These are phyloP conservation scores for Karalla daura DNA, from an alignment of 2,797 vertebrate genomes.

Conservation along the genomic window DNA sequence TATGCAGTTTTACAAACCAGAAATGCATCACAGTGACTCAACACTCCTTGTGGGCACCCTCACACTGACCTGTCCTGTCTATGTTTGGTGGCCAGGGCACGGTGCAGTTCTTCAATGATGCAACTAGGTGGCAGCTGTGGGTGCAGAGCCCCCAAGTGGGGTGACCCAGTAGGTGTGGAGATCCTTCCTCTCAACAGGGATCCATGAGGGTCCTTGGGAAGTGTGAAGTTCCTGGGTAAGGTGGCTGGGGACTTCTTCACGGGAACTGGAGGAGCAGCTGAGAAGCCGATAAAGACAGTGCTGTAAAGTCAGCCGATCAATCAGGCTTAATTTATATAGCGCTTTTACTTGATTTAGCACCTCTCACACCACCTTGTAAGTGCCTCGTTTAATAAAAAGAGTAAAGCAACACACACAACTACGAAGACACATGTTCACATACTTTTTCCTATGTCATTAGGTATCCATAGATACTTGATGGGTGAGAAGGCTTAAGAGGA, in stretches of 20 bases:
- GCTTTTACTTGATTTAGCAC: too few species aligned
- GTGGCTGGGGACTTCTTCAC: conserved; percentile 82
- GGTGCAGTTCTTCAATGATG: conserved; percentile 97
- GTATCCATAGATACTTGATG: too few species aligned
- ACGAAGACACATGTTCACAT: too few species aligned
- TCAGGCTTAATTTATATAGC: too few species aligned
- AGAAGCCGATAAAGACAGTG: conserved; percentile 9
- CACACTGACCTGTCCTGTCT: conserved; percentile 95
- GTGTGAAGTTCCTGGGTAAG: conserved; percentile 85
- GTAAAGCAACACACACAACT: too few species aligned
- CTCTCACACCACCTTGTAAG: too few species aligned
- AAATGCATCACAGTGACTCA: background rate
- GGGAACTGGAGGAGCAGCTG: conserved; percentile 73
- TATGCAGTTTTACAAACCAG: too few species aligned
- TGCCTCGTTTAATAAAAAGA: too few species aligned
- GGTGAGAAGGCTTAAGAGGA: too few species aligned
- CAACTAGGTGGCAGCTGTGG: conserved; percentile 93
- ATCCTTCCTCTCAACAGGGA: conserved; percentile 86
- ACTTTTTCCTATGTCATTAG: too few species aligned
- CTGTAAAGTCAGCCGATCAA: too few species aligned
- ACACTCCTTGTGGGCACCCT: too few species aligned
- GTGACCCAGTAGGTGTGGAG: conserved; percentile 90
- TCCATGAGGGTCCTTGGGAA: conserved; percentile 81
- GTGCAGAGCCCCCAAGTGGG: conserved; percentile 89
- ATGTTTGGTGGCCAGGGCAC: conserved; percentile 94